Base-by-base conservation (phyloP, 2,797 vertebrate genomes). In the Cryptoprocta ferox region DNA sequence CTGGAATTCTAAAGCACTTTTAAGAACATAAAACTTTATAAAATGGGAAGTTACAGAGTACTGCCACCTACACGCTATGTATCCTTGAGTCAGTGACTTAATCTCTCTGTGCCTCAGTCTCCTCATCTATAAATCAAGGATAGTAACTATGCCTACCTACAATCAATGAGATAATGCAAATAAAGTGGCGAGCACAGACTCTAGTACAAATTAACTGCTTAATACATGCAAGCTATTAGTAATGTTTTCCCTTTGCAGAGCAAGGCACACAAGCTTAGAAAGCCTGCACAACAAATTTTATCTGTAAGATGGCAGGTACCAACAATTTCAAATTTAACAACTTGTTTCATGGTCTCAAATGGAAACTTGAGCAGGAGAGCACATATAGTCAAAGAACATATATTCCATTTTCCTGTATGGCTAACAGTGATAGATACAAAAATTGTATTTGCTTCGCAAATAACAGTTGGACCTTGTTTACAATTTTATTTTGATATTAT, bases 11-110 rank as follows among this genome's bases (percentile, higher is more conserved):
- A 89, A 94, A 79, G 4, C 24, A 88, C n/a, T 95, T 93, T 91
- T 42, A 65, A 68, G 78, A 79, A 82, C 19, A 61, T 14, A 45
- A 88, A 86, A 63, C 61, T 91, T 66, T 61, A 73, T 53, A 84
- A 91, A 96, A 92, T 91, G 89, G 83, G 53, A 80, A 93, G 89
- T 45, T 75, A 76, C 19, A 73, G 88, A 93, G 71, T 94, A 97
- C 86, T 18, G 28, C n/a, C n/a, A 39, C 16, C 88, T 50, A 66
- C 2, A 88, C 85, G 6, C 32, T 66, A 32, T 68, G 30, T 48
- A n/a, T 81, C 4, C 3, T 14, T 82, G 53, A 21, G 68, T 8
- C 63, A 50, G 50, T 50, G 45, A 70, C 6, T 61, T 79, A 75
- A 89, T 76, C 28, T 92, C 66, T 50, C 66, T 68, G 48, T n/a